Base-by-base conservation (phyloP, 2,113 vertebrate species). In the Rousettus leschenaultii region DNA sequence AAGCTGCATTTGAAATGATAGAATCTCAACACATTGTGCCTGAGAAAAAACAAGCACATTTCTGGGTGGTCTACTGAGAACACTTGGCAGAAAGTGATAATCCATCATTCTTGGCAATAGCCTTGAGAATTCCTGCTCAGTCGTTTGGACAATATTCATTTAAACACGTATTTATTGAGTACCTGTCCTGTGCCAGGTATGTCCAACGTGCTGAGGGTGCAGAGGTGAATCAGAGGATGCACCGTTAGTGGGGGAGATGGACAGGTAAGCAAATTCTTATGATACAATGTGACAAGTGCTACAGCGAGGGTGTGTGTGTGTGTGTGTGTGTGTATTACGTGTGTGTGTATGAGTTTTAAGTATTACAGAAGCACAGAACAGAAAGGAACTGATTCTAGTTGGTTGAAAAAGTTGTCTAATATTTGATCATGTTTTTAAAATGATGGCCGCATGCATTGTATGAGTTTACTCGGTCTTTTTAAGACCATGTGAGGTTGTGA, bases 151-250 rank as follows among this genome's bases (percentile, higher is more conserved):
- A 68, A 43, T 45, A 84, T 53, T 90, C 80, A 82, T 94, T 88
- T 80, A 89, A 92, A 63, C 66, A 79, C 95, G 63, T 89, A 79
- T 65, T 74, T 96, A 86, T 66, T 59, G 86, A 92, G 38, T 89
- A 59, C 79, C 38, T 93, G 7, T 92, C 57, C 63, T 77, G 26
- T 71, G 33, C 61, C 51, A 94, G 66, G 90, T 94, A 40, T 38
- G 33, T 63, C 6, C 43, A 86, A 33, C 2, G 33, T 75, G 83
- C 66, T 48, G 57, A 78, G 74, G 82, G 61, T 53, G 11, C 79
- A 89, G 73, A 79, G 66, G 45, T 43, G 35, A 82, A 26, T 63
- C 38, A 79, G 84, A 91, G 57, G 79, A 68, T n/a, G 48, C 26
- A 6, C 45, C 66, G 82, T 61, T 65, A 61, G 53, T 53, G 38